A percentile compares a stretch with the other conserved stretches of the same genome.
Evolutionary conservation across 2,797 vertebrate species (phyloP).

Genomic region (Oryzias sinensis): DNA sequence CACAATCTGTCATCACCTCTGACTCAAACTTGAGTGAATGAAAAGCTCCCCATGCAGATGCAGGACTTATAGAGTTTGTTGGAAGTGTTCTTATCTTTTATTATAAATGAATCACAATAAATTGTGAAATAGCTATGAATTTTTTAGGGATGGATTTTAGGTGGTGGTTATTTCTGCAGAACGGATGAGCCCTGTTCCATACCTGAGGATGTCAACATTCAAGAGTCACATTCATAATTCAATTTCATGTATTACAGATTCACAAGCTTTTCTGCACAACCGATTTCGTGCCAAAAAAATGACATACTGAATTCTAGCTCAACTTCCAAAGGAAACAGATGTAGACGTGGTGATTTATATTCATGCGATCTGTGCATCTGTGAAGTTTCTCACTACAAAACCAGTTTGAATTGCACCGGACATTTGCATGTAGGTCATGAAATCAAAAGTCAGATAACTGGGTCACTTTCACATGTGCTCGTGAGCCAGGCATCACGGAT

Average conservation of each 20-base stretch:
- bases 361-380: no score
- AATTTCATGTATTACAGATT: slow-evolving; percentile 25
- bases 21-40: not conserved
- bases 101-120: no score
- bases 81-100: no score
- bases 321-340: not conserved
- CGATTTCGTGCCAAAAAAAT: slow-evolving; percentile 2
- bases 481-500: not conserved
- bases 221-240: not conserved
- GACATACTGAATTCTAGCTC: slow-evolving; percentile 10
- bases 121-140: no score
- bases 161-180: no score
- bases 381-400: no score
- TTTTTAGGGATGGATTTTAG: no score
- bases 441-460: slow-evolving; percentile 8
- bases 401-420: not conserved
- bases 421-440: slow-evolving; percentile 8
- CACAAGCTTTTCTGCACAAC: not conserved
- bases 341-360: not conserved
- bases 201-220: not conserved
- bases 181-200: not conserved
- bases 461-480: not conserved
- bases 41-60: slow-evolving; percentile 14
- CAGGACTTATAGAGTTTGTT: slow-evolving; percentile 42
- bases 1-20: not conserved